Base-by-base conservation (phyloP, 2,113 vertebrate genomes). In the Riparia riparia region DNA sequence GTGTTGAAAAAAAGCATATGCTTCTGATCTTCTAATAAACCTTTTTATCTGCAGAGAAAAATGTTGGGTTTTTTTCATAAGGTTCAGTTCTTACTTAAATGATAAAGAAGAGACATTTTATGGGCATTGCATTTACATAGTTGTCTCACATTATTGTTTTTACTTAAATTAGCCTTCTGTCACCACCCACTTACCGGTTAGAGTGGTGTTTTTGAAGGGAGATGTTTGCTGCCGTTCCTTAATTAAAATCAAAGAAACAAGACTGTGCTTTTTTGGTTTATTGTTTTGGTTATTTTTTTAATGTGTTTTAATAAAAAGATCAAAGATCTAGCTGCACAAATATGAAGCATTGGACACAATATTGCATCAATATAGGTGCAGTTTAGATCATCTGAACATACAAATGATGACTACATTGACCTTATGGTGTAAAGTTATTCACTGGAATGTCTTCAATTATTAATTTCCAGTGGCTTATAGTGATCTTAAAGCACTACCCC, bases 141-240 rank as follows among this genome's bases (percentile, higher is more conserved):
- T 47, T 85, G 44, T 76, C 44, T 91, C 31, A 37, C 2, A 0
- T 84, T 70, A 78, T 42, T 94, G n/a, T 64, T 82, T 89, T 87
- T 82, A 70, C 32, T 91, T 82, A 68, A 69, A 86, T 72, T 82
- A 93, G 26, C 28, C 25, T 89, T 77, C 76, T 86, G n/a, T 83
- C 71, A 69, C 31, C 12, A 50, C 57, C 19, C 49, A 41, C 58
- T 51, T 69, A 69, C 3, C 4, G 17, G 24, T 80, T 81, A 45
- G 56, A 74, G 54, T 51, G 51, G 14, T 56, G 72, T 77, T 91
- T 91, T 83, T 93, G 53, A 86, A 83, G 47, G 57, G 42, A 68
- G 54, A 42, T 58, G 41, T 92, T 61, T 42, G 63, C 14, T 84
- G 9, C 47, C 42, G 8, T 56, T 49, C 83, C 15, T 76, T 68